Evolutionary conservation across 2,888 invertebrate genomes (phyloP).

Genomic region (Hypsopygia costalis): DNA sequence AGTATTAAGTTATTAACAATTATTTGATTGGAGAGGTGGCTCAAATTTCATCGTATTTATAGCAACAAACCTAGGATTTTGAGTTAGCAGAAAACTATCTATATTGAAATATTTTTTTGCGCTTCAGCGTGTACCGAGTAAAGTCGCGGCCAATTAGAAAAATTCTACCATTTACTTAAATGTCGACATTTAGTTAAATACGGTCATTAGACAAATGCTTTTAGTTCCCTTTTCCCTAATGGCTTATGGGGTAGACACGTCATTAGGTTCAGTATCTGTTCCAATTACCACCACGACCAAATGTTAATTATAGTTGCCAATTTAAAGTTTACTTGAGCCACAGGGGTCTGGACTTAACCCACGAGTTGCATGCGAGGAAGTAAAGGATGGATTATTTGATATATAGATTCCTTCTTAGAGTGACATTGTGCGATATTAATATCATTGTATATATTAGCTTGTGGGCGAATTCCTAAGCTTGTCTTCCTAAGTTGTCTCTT

Average conservation of each 20-base stretch:
- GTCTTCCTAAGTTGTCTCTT: no score
- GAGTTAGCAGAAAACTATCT: neutral
- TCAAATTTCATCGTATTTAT: neutral
- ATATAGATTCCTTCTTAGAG: no score
- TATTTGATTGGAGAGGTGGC: neutral
- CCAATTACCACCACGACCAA: conserved; percentile 16
- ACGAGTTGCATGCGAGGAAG: neutral
- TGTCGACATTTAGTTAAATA: conserved; percentile 21
- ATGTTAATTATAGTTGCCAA: conserved; percentile 10
- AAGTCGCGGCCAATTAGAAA: conserved; percentile 12
- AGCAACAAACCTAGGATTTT: neutral
- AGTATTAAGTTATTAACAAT: neutral
- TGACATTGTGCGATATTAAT: no score
- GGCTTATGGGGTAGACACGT: conserved; percentile 18
- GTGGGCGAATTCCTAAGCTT: no score
- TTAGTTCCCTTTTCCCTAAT: conserved; percentile 20
- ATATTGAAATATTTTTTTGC: neutral
- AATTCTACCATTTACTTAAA: conserved; percentile 16
- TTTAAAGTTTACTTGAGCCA: conserved; percentile 4
- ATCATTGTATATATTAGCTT: no score
- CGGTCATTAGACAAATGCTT: conserved; percentile 21
- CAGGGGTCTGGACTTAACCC: conserved; percentile 13
- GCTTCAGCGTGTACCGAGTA: neutral
- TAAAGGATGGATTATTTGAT: neutral
- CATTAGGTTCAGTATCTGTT: conserved; percentile 20